Evolutionary conservation across 2,797 vertebrate species (phyloP), one percentile per base, ranked within the genome.

Genomic region (Moxostoma hubbsi): DNA sequence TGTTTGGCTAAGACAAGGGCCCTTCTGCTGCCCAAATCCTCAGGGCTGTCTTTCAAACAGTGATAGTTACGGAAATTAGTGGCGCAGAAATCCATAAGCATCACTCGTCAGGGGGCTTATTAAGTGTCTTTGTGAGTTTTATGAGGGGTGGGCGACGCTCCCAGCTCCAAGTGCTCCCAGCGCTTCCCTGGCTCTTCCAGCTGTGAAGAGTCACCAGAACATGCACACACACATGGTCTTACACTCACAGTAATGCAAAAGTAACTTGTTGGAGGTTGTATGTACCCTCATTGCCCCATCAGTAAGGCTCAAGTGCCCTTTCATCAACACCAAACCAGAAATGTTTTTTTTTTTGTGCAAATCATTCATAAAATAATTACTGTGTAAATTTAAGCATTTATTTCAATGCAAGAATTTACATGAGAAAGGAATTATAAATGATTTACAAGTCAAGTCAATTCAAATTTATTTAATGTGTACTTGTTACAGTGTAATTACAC

Each of bases 61-160:
- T 93, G 94, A 97, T 97, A 95, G 97, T 97, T 97, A 97, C 94
- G 96, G 97, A 98, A 98, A 98, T 97, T 96, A 98, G 96, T 90
- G 61, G 95, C 89, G 91, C 95, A 97, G 96, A 98, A 98, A 98
- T 94, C 95, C 95, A 91, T 91, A 91, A 96, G 92, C 92, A 90
- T 99, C 98, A 95, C 89, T 99, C 97, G 95, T 94, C 97, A 7
- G 89, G 90, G 90, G 92, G 87, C 94, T 99, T 97, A 99, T 99
- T 98, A 98, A 93, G 94, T 90, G 93, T 94, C 96, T 94, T 93
- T 90, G 91, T 86, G 74, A 89, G 84, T 94, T 91, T 36, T 92
- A 95, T 92, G 92, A 93, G 93, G 90, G 90, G 89, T 89, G 91
- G 89, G 90, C 88, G 85, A 86, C 86, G 93, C 93, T 90, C 92